A percentile compares a stretch with the other conserved stretches of the same genome.
phyloP scores from a whole-genome alignment of 2,797 vertebrate genomes.

The Notolabrus celidotus region DNA sequence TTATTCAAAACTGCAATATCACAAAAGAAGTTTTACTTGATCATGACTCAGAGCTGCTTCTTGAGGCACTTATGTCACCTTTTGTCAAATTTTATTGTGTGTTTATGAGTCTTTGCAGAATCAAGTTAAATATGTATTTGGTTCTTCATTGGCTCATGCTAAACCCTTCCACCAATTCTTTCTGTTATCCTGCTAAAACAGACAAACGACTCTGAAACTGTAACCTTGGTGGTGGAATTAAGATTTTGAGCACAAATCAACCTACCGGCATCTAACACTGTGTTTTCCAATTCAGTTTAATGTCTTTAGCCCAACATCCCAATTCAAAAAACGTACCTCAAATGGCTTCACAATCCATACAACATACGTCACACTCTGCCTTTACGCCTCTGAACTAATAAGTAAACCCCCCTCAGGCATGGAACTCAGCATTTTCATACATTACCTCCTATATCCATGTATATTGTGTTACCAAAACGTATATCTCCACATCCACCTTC shows the following conservation, averaged over 20 bases:
- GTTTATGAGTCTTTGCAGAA: no score
- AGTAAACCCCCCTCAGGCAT: not conserved
- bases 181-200: no score
- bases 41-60: no score
- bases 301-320: not conserved
- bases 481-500: not conserved
- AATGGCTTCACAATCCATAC: not conserved
- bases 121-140: not conserved
- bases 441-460: not conserved
- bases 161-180: no score
- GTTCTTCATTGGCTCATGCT: not conserved
- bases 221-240: not conserved
- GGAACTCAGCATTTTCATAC: no score
- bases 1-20: not conserved
- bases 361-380: not conserved
- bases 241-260: not conserved
- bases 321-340: not conserved
- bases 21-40: not conserved
- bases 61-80: no score
- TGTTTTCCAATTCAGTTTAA: not conserved
- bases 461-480: not conserved
- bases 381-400: not conserved
- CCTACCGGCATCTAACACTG: not conserved
- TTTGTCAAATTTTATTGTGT: not conserved
- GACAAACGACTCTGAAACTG: not conserved